Percentiles rank a stretch among this genome's conserved stretches.
Evolutionary conservation across 2,113 vertebrate genomes (phyloP).

Genomic region (Brevimyrus niger): DNA sequence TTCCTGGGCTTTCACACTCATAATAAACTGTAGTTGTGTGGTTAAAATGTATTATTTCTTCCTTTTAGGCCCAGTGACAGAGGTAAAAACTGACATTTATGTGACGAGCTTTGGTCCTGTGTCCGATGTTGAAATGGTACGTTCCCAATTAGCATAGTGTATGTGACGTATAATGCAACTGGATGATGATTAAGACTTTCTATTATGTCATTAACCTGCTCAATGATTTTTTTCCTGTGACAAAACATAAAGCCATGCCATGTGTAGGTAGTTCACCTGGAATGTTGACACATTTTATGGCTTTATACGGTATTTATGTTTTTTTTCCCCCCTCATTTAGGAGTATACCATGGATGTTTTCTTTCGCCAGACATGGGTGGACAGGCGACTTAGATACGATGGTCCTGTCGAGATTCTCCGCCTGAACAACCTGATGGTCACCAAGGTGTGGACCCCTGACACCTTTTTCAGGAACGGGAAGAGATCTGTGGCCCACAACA

Average conservation of each 20-base stretch:
- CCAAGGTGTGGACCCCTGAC: constrained; percentile 98
- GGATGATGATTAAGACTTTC: not conserved
- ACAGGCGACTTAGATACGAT: constrained; percentile 85
- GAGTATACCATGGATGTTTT: constrained; percentile 99
- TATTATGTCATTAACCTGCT: not conserved
- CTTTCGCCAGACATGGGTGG: constrained; percentile 96
- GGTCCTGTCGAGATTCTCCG: constrained; percentile 93
- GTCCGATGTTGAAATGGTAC: constrained; percentile 96
- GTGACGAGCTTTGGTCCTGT: constrained; percentile 96
- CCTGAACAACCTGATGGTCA: constrained; percentile 97
- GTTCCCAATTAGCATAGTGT: constrained; percentile 35
- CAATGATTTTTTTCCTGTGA: not conserved
- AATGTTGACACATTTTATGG: not conserved
- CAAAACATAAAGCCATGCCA: not conserved
- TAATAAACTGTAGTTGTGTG: not conserved
- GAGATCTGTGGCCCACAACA: constrained; percentile 93
- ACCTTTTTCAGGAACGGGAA: constrained; percentile 99
- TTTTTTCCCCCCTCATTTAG: constrained; percentile 48
- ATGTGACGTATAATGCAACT: not conserved
- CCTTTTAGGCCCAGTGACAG: constrained; percentile 77
- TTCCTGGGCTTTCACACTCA: not conserved
- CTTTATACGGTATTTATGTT: not conserved
- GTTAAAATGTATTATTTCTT: not conserved
- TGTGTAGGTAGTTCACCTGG: not conserved
- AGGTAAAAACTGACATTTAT: constrained; percentile 96